phyloP scores from a whole-genome alignment of 2,797 vertebrate genomes.

The Poeciliopsis infans region DNA sequence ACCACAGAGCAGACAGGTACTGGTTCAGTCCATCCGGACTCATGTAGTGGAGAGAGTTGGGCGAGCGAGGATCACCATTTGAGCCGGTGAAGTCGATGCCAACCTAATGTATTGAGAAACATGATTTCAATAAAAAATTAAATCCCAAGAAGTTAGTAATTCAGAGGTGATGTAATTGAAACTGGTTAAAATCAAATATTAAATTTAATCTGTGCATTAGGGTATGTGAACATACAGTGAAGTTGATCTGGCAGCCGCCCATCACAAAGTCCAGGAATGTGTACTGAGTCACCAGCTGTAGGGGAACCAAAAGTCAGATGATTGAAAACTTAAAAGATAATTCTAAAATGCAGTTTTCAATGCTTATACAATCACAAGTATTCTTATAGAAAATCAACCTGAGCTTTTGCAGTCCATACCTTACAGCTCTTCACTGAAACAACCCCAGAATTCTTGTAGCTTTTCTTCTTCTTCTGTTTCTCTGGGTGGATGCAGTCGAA shows the following conservation, averaged over 20 bases:
- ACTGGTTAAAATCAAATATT: not conserved
- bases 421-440: conserved; percentile 87
- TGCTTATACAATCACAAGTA: not conserved
- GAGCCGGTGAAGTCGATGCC: conserved; percentile 96
- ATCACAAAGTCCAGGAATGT: conserved; percentile 93
- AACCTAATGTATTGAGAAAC: conserved; percentile 76
- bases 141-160: not conserved
- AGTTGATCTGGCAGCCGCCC: conserved; percentile 96
- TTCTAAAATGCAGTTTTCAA: not conserved
- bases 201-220: not conserved
- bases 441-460: conserved; percentile 92
- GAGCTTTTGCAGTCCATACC: conserved; percentile 70
- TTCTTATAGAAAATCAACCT: not conserved
- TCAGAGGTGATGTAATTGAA: conserved; percentile 1
- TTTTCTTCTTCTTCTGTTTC: conserved; percentile 94
- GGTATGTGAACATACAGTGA: conserved; percentile 82
- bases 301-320: not conserved
- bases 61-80: conserved; percentile 90
- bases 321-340: not conserved
- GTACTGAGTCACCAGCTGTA: conserved; percentile 84
- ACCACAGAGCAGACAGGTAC: conserved; percentile 92
- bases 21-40: conserved; percentile 91
- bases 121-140: not conserved
- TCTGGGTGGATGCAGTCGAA: conserved; percentile 92
- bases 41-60: conserved; percentile 91